Percentiles rank a stretch among this genome's conserved stretches.
Evolutionary conservation across 1,140 invertebrate species (phyloP).

Genomic region (Piezodorus guildinii): DNA sequence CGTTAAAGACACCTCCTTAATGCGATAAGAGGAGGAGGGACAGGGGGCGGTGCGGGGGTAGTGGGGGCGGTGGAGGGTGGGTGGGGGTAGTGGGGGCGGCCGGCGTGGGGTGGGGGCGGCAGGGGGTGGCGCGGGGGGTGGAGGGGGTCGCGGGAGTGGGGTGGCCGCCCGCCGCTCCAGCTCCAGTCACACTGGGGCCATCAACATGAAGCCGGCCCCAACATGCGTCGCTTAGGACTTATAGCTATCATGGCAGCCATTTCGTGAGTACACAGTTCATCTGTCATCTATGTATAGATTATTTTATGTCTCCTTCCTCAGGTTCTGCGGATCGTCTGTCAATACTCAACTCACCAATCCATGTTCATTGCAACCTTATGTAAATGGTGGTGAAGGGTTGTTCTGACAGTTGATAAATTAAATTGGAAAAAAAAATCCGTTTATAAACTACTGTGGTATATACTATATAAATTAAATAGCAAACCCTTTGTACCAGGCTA

Average conservation of each 20-base stretch:
- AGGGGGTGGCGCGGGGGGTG: not conserved
- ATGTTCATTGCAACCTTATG: no score
- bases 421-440: no score
- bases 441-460: no score
- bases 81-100: not conserved
- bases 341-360: no score
- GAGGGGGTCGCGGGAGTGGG: not conserved
- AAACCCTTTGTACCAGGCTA: no score
- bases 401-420: no score
- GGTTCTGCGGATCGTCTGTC: no score
- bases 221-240: not conserved
- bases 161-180: not conserved
- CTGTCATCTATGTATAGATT: no score
- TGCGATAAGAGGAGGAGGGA: not conserved
- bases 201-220: constrained; percentile 2
- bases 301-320: no score
- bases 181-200: not conserved
- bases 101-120: not conserved
- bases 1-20: no score
- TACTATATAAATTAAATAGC: no score
- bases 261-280: constrained; percentile 1
- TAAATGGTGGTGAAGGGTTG: no score
- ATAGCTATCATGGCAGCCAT: not conserved
- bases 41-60: not conserved
- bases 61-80: not conserved